Percentiles rank a stretch among this genome's conserved stretches.
These are phyloP conservation scores for Folsomia manolachei DNA, from an alignment of 2,888 invertebrate genomes.

Conservation along the genomic window DNA sequence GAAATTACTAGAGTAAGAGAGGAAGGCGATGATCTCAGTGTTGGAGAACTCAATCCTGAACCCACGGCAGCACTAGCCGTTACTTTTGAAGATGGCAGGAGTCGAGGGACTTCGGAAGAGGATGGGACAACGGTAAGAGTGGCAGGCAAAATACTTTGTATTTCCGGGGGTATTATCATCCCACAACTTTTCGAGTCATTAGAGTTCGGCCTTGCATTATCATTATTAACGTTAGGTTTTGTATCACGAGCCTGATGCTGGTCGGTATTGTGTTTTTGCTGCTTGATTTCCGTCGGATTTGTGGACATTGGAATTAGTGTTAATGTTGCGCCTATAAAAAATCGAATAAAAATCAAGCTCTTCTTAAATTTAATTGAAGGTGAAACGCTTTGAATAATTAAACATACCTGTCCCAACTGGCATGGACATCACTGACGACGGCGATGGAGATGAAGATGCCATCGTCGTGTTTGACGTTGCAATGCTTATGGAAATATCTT, in stretches of 20 bases:
- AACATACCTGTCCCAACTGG: constrained; percentile 16
- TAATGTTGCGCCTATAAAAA: no score
- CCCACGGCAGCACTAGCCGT: neutral
- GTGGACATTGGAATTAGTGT: constrained; percentile 6
- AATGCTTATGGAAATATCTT: no score
- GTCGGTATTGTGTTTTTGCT: neutral
- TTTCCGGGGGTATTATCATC: constrained; percentile 41
- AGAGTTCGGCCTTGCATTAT: no score
- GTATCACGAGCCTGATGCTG: neutral
- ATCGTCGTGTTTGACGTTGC: no score
- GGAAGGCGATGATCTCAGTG: neutral
- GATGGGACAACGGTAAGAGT: constrained; percentile 44
- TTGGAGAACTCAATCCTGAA: neutral
- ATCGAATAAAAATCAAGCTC: no score
- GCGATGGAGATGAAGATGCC: neutral
- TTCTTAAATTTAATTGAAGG: no score
- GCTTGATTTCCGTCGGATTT: neutral
- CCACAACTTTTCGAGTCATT: neutral
- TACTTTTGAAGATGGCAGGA: constrained; percentile 22
- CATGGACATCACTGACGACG: neutral
- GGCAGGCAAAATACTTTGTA: constrained; percentile 42
- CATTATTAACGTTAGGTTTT: no score
- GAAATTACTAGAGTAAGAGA: neutral
- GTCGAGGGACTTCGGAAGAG: constrained; percentile 33
- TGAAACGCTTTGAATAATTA: no score